Evolutionary conservation across 2,888 invertebrate species (phyloP).

Genomic region (Athripsodes cinereus): DNA sequence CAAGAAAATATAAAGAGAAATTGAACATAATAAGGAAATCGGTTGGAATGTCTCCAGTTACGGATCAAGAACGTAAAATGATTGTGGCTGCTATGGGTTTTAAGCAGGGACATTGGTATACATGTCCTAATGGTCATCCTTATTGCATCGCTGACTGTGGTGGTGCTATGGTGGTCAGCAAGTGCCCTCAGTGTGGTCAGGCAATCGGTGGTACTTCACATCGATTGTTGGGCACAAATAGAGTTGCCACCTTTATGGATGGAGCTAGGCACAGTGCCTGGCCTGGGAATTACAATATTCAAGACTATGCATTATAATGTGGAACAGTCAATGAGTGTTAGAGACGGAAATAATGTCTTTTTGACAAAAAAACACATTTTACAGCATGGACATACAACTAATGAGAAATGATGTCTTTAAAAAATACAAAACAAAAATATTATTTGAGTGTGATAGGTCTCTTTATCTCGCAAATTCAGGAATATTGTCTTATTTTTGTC

Average conservation of each 20-base stretch:
- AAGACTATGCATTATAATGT: too few relatives aligned
- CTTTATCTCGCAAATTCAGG: too few relatives aligned
- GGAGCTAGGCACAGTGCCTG: constrained; percentile 46
- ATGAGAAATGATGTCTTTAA: too few relatives aligned
- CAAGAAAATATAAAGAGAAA: too few relatives aligned
- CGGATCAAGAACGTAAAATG: constrained; percentile 44
- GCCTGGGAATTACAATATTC: constrained; percentile 40
- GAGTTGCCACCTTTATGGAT: constrained; percentile 50
- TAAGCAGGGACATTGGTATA: constrained; percentile 60
- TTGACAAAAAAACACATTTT: too few relatives aligned
- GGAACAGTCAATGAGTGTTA: too few relatives aligned
- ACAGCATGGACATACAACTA: too few relatives aligned
- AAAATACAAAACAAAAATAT: too few relatives aligned
- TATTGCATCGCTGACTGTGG: constrained; percentile 65
- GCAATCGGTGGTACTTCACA: constrained; percentile 52
- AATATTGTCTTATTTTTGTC: too few relatives aligned
- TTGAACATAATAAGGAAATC: not conserved
- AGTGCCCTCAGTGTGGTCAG: constrained; percentile 53
- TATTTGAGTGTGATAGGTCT: too few relatives aligned
- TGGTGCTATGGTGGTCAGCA: constrained; percentile 49
- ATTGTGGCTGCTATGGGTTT: constrained; percentile 54
- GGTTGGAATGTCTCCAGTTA: constrained; percentile 28
- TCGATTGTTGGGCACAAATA: constrained; percentile 40
- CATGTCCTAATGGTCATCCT: constrained; percentile 63
- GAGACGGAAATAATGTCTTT: too few relatives aligned